These are phyloP conservation scores for Stegastes partitus DNA, from an alignment of 2,113 vertebrate genomes.

Conservation along the genomic window DNA sequence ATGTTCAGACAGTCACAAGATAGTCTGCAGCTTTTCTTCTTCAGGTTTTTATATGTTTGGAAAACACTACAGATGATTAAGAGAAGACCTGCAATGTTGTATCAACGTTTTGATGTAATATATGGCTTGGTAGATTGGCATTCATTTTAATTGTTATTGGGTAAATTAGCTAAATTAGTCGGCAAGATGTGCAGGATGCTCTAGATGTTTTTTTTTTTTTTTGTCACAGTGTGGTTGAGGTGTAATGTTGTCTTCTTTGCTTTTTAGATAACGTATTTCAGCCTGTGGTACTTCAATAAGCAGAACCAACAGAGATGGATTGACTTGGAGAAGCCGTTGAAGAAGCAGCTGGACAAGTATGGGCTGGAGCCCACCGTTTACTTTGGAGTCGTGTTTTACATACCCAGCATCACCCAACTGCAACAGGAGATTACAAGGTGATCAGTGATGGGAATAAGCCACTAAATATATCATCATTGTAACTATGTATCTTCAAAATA, in stretches of 20 bases:
- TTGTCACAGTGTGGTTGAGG: not conserved
- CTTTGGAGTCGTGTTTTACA: constrained; percentile 97
- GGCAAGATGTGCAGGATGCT: not conserved
- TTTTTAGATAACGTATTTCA: constrained; percentile 94
- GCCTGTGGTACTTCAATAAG: constrained; percentile 98
- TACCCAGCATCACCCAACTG: constrained; percentile 92
- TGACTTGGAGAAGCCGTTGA: constrained; percentile 96
- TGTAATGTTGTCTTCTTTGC: constrained; percentile 49
- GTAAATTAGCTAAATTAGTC: not conserved
- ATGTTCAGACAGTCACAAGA: constrained; percentile 50
- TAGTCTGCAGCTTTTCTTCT: not conserved
- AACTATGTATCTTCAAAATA: no score
- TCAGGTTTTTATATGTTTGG: constrained; percentile 6
- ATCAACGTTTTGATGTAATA: no score
- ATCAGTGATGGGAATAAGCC: constrained; percentile 36
- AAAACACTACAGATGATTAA: not conserved
- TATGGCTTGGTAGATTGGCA: no score
- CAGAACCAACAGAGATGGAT: constrained; percentile 98
- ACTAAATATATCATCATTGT: not conserved
- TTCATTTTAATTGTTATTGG: no score
- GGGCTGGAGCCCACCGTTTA: constrained; percentile 96
- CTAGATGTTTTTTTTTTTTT: not conserved
- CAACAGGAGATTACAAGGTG: constrained; percentile 98
- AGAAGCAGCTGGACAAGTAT: constrained; percentile 98
- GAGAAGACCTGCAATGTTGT: not conserved